Evolutionary conservation across 2,797 vertebrate species (phyloP).

Genomic region (Cirrhinus molitorella): DNA sequence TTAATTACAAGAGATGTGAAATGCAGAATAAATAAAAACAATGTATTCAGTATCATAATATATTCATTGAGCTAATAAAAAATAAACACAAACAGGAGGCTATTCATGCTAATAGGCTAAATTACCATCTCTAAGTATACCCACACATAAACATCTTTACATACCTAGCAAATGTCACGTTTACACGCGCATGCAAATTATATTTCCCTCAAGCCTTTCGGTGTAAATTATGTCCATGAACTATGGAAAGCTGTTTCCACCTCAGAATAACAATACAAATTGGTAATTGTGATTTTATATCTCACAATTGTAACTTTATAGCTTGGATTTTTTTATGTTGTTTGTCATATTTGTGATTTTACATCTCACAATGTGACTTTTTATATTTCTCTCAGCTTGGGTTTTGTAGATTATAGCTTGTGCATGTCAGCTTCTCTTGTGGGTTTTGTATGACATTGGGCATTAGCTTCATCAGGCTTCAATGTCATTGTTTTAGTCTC

Average conservation of each 20-base stretch:
- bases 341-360: background rate
- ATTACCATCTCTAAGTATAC: constrained; percentile 30
- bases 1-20: constrained; percentile 11
- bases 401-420: background rate
- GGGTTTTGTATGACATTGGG: background rate
- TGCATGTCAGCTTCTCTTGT: background rate
- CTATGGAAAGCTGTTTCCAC: background rate
- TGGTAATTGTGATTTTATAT: background rate
- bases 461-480: background rate
- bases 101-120: constrained; percentile 37
- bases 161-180: background rate
- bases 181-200: background rate
- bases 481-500: constrained; percentile 14
- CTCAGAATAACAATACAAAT: background rate
- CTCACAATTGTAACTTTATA: background rate
- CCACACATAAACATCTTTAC: constrained; percentile 27
- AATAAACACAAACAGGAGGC: constrained; percentile 26
- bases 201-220: constrained; percentile 22
- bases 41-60: constrained; percentile 18
- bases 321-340: background rate
- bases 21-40: background rate
- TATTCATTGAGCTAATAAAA: constrained; percentile 22
- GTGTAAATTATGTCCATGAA: background rate
- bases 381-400: background rate
- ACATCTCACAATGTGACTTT: background rate